phyloP scores from a whole-genome alignment of 2,888 invertebrate genomes.

The Drosophila glabriapex region DNA sequence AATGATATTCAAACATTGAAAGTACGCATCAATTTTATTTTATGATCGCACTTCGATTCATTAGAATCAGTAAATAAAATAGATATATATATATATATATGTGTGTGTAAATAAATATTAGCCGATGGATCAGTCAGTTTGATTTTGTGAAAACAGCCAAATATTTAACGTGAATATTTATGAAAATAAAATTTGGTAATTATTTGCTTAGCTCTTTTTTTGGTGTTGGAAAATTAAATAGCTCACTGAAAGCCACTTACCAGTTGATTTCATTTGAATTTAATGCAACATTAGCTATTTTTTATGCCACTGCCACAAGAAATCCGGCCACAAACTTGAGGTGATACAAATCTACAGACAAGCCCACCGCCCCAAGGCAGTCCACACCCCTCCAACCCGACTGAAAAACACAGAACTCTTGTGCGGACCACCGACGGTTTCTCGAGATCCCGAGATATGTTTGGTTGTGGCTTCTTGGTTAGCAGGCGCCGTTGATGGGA shows the following conservation, averaged over 20 bases:
- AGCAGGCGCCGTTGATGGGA: constrained; percentile 73
- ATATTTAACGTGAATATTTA: constrained; percentile 65
- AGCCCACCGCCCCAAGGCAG: constrained; percentile 1
- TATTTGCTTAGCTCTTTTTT: constrained; percentile 44
- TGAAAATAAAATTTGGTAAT: constrained; percentile 54
- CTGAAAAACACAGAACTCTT: not conserved
- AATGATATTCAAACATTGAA: constrained; percentile 37
- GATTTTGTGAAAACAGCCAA: constrained; percentile 46
- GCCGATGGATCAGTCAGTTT: constrained; percentile 29
- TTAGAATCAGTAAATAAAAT: constrained; percentile 33
- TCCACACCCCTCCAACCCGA: not conserved
- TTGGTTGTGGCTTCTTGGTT: constrained; percentile 28
- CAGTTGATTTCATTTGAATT: constrained; percentile 80
- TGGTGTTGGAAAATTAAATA: constrained; percentile 73
- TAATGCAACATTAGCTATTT: constrained; percentile 77
- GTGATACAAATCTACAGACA: constrained; percentile 63
- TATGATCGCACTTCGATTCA: constrained; percentile 39
- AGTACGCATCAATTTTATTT: constrained; percentile 33
- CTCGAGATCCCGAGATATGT: constrained; percentile 13
- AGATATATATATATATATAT: constrained; percentile 39
- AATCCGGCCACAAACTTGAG: constrained; percentile 39
- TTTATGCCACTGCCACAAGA: constrained; percentile 55
- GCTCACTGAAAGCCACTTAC: constrained; percentile 78
- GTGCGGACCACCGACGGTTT: constrained; percentile 65
- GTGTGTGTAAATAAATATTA: constrained; percentile 46